Evolutionary conservation across 1,140 invertebrate species (phyloP).

Genomic region (Magallana angulata): DNA sequence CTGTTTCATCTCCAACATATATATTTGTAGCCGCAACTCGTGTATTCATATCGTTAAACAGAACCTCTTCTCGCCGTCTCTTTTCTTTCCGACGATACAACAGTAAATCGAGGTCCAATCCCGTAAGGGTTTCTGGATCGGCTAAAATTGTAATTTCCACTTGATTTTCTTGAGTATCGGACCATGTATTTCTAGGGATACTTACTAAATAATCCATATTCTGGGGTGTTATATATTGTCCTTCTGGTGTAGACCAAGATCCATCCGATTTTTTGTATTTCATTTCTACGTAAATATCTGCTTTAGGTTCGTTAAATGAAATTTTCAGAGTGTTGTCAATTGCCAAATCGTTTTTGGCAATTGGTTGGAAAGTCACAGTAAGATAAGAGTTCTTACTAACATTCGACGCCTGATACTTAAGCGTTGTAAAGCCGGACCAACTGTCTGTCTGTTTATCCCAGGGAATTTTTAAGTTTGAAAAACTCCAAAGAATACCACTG

Average conservation of each 20-base stretch:
- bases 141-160: conserved; percentile 44
- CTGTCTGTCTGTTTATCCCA: neutral
- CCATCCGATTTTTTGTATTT: neutral
- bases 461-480: conserved; percentile 36
- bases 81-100: neutral
- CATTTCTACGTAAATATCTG: conserved; percentile 31
- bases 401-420: conserved; percentile 24
- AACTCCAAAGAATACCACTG: conserved; percentile 41
- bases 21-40: conserved; percentile 22
- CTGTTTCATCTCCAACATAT: conserved; percentile 1
- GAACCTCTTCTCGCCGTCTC: neutral
- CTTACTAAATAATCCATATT: conserved; percentile 39
- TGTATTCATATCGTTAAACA: conserved; percentile 42
- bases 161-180: conserved; percentile 41
- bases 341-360: conserved; percentile 23
- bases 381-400: neutral
- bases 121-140: conserved; percentile 1
- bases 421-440: neutral
- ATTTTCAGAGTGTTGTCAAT: conserved; percentile 13
- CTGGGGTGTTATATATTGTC: conserved; percentile 40
- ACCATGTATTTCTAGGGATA: conserved; percentile 53
- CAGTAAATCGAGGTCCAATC: conserved; percentile 37
- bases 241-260: conserved; percentile 11
- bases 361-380: neutral
- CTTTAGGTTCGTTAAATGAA: conserved; percentile 5